Evolutionary conservation across 2,113 vertebrate genomes (phyloP).

Genomic region (Cyanoliseus patagonus): DNA sequence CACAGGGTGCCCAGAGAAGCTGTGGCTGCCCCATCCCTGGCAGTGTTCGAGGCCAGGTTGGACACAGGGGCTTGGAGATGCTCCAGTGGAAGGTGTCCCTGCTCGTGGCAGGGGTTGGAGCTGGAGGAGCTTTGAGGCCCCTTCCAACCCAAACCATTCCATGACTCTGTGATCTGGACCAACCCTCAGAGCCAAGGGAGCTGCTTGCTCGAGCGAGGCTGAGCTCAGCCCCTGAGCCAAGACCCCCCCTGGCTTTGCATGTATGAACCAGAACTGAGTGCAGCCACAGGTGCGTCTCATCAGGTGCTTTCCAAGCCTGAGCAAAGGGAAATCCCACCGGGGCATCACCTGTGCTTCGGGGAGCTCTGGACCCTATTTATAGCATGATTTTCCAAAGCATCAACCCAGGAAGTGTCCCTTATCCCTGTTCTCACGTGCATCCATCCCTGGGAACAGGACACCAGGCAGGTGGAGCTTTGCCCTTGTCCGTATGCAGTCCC

Average conservation of each 20-base stretch:
- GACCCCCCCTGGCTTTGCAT: neutral
- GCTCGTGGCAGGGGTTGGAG: neutral
- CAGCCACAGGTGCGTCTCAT: neutral
- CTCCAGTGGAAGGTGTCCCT: neutral
- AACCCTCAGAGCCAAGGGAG: neutral
- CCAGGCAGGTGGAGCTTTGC: accelerated
- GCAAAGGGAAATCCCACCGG: neutral
- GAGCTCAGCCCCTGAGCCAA: neutral
- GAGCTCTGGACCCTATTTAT: accelerated
- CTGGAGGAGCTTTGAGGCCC: neutral
- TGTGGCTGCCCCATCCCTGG: too few species aligned
- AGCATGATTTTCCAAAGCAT: neutral
- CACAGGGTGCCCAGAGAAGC: too few species aligned
- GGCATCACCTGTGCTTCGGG: neutral
- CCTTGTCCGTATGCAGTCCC: neutral
- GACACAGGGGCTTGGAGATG: too few species aligned
- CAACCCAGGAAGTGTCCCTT: accelerated
- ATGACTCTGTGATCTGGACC: neutral
- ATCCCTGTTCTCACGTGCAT: neutral
- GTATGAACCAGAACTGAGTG: accelerated
- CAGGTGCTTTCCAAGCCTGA: neutral
- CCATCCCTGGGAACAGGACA: accelerated
- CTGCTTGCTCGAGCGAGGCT: accelerated
- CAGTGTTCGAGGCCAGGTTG: too few species aligned
- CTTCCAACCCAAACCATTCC: neutral